Conservation (phyloP, 2,797 vertebrate species). For the Periophthalmus magnuspinnatus region DNA sequence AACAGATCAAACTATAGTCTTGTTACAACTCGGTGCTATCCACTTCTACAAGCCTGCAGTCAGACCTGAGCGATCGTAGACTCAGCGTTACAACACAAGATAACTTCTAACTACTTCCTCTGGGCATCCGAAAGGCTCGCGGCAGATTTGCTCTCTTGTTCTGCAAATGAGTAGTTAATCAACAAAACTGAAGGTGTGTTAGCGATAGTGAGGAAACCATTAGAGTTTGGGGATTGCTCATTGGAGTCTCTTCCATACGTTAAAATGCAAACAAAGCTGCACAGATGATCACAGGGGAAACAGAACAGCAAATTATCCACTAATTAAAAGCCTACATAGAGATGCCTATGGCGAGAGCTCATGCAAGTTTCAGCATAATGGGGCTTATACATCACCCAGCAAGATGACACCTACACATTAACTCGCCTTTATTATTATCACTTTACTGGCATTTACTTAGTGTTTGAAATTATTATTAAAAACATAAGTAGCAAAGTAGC, state of each 20-base stretch:
- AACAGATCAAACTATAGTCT: conserved; percentile 52
- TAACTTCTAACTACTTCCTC: conserved; percentile 42
- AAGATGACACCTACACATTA: neutral
- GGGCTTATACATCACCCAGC: neutral
- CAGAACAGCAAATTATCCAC: neutral
- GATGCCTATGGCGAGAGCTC: conserved; percentile 1
- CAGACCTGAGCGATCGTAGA: conserved; percentile 41
- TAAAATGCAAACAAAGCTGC: conserved; percentile 4
- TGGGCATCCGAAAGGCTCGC: conserved; percentile 18
- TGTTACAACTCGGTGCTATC: conserved; percentile 47
- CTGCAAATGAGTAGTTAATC: conserved; percentile 20
- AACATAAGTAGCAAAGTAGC: too few species aligned
- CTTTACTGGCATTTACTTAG: neutral
- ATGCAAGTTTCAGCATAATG: neutral
- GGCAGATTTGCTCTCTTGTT: conserved; percentile 23
- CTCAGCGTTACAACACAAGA: conserved; percentile 45
- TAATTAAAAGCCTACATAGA: conserved; percentile 7
- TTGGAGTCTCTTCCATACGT: neutral
- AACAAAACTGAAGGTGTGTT: conserved; percentile 14
- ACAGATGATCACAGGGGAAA: neutral
- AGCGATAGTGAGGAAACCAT: neutral
- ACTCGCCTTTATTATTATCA: neutral
- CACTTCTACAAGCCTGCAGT: conserved; percentile 48
- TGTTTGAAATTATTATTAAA: neutral
- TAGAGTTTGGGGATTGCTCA: neutral